Base-by-base conservation (phyloP, 1,140 invertebrate species). In the Cydia fagiglandana region DNA sequence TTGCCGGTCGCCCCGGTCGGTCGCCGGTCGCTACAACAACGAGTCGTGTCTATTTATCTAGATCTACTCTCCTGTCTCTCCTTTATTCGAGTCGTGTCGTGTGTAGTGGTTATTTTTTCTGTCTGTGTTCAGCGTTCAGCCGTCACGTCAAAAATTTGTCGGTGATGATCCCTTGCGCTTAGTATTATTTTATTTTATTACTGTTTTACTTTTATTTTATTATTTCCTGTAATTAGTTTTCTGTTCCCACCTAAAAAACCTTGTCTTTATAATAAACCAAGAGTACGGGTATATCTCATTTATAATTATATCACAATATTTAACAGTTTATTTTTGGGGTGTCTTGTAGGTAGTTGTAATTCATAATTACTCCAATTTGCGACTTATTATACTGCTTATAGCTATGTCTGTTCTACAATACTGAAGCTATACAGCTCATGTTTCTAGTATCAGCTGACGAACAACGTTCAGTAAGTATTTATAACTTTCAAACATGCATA, bases 271-370 rank as follows among this genome's bases (percentile, higher is more conserved):
- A 34, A 70, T 9, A 38, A 34, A 70, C 24, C 28, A 70, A 34
- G 28, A 70, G 15, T 15, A 17, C 28, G 28, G 15, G n/a, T 70
- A 34, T 34, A 70, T n/a, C 28, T 70, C 38, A 30, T 34, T 68
- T 30, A 28, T n/a, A 24, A 24, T 24, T 24, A 13, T 70, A 41
- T 38, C 56, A 61, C 56, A 70, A 70, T 70, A 41, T 70, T 41
- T n/a, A 70, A 10, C 66, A 38, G n/a, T 70, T 41, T 70, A 24
- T 70, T 70, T 68, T 70, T 9, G 24, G 34, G 34, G 66, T 41
- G 66, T 70, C 34, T n/a, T 70, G 66, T 70, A 70, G 66, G 66
- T 70, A 70, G 66, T 70, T 70, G 5, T 70, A 38, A n/a, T 38
- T 68, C n/a, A 53, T 68, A 68, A 68, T 34, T 70, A 38, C 66